Evolutionary conservation across 2,797 vertebrate species (phyloP).

Genomic region (Crenichthys baileyi): DNA sequence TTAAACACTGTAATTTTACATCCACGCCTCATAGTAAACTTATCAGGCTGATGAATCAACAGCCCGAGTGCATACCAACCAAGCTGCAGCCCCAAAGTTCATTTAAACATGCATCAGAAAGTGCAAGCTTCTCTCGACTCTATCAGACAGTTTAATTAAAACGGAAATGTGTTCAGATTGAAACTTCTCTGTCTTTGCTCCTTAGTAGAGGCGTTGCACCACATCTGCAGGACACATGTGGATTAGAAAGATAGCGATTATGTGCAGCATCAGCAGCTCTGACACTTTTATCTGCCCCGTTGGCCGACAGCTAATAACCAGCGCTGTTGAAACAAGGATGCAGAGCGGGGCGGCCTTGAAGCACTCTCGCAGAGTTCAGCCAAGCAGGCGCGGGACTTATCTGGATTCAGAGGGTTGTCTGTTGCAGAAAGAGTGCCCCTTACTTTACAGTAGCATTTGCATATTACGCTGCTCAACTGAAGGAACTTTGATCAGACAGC

Average conservation of each 20-base stretch:
- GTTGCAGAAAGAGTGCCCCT: conserved; percentile 9
- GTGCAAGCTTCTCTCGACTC: conserved; percentile 4
- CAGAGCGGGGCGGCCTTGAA: conserved; percentile 30
- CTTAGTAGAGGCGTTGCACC: neutral
- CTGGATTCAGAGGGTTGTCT: conserved; percentile 18
- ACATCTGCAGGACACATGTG: neutral
- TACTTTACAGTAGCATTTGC: conserved; percentile 17
- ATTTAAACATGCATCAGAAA: conserved; percentile 21
- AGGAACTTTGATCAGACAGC: neutral
- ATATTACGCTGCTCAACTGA: conserved; percentile 20
- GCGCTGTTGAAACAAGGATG: conserved; percentile 21
- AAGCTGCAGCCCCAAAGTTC: conserved; percentile 15
- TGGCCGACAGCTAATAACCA: conserved; percentile 16
- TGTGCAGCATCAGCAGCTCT: conserved; percentile 5
- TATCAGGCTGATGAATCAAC: conserved; percentile 32
- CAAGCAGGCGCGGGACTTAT: conserved; percentile 18
- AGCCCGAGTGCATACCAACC: neutral
- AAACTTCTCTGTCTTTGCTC: neutral
- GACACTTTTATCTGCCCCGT: conserved; percentile 9
- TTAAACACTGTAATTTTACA: conserved; percentile 56
- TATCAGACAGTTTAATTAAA: conserved; percentile 32
- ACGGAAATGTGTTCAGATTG: neutral
- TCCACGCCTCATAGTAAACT: conserved; percentile 41
- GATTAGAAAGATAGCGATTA: conserved; percentile 6
- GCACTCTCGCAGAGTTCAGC: conserved; percentile 36